Percentiles rank a stretch among this genome's conserved stretches.
These are phyloP conservation scores for Epinephelus fuscoguttatus DNA, from an alignment of 2,113 vertebrate species.

Conservation along the genomic window DNA sequence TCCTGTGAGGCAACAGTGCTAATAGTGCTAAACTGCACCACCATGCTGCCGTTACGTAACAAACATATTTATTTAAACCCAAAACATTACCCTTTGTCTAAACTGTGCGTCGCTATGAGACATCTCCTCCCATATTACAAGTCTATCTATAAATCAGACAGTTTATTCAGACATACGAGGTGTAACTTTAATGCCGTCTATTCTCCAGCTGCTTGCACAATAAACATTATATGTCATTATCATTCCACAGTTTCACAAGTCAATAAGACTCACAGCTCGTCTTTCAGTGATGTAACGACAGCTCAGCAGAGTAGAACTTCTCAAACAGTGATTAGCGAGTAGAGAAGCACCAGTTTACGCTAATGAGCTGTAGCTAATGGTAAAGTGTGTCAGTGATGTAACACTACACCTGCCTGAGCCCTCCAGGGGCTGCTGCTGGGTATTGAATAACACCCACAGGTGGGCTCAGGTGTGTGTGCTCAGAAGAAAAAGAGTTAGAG, in stretches of 20 bases:
- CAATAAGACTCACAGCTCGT: neutral
- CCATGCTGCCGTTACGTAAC: no score
- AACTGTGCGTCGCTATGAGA: no score
- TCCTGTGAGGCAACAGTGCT: no score
- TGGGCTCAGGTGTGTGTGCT: constrained; percentile 58
- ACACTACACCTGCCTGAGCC: constrained; percentile 54
- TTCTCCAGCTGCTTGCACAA: neutral
- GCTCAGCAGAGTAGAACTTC: neutral
- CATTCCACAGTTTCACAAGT: neutral
- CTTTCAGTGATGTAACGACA: constrained; percentile 17
- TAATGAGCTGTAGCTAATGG: constrained; percentile 54
- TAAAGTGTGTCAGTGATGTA: constrained; percentile 65
- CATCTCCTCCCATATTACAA: neutral
- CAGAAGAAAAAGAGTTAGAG: neutral
- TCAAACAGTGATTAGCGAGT: constrained; percentile 26
- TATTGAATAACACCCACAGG: constrained; percentile 51
- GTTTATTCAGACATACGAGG: neutral
- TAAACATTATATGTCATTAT: neutral
- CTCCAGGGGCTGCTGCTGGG: constrained; percentile 39
- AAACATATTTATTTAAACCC: no score
- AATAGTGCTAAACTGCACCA: no score
- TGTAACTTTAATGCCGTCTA: neutral
- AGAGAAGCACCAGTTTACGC: constrained; percentile 17
- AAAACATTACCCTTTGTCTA: no score
- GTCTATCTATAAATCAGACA: neutral